Base-by-base conservation (phyloP, 2,888 invertebrate species). In the Drosophila paramelanica region DNA sequence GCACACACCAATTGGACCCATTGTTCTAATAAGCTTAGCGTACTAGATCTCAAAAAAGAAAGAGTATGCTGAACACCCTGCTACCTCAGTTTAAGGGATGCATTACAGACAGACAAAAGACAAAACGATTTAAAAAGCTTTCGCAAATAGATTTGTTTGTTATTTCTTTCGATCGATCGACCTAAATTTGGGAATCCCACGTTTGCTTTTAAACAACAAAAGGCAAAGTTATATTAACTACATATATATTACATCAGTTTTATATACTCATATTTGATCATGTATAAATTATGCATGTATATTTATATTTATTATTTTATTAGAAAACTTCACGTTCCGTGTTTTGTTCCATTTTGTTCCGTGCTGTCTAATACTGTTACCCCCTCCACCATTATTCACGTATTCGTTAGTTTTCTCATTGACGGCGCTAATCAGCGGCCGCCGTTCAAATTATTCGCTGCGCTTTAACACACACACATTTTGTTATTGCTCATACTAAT, bases 371-470 rank as follows among this genome's bases (percentile, higher is more conserved):
- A 17, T 10, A 36, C 13, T 36, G 5, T 36, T 13, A 36, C 13
- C 41, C 39, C 17, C 14, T 31, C 31, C 31, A 2, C 2, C 31
- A 31, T 31, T 10, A 17, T 17, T 41, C 5, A 41, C 13, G 31
- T 38, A 31, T 50, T 53, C 50, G 41, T 51, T 42, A 51, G 10
- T 27, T 36, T 51, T 27, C 10, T 43, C 62, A 51, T 25, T 45
- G 57, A 27, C 69, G 69, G 52, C 57, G 51, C 69, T 73, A 75
- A 75, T 74, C 75, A 59, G 71, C 47, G 55, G 47, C 20, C 41
- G 49, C 14, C 42, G 57, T 45, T 53, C 41, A 67, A 61, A 50
- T 61, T 72, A 39, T 43, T 57, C 39, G 17, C 42, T 41, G 39
- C 56, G 38, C 38, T 25, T 20, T 31, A 49, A 31, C 20, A 38